Base-by-base conservation (phyloP, 2,113 vertebrate genomes). In the Esox niger region DNA sequence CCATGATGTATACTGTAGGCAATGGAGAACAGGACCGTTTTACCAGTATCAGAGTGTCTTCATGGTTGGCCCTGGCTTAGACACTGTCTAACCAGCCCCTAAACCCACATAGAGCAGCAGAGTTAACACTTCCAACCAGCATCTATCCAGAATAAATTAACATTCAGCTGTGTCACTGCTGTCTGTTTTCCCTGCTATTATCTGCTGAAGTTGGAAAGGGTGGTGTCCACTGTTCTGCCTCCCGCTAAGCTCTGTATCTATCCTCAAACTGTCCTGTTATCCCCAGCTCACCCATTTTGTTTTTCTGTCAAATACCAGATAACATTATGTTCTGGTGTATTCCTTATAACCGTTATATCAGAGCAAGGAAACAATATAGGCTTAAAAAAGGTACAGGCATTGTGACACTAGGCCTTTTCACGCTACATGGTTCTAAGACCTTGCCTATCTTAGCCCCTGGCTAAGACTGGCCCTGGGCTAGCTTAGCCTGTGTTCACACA, bases 101-200 rank as follows among this genome's bases (percentile, higher is more conserved):
- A 29, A 17, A 58, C 56, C 56, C 56, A 31, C 25, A 3, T 15
- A 7, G 56, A 13, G 13, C 56, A 15, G 38, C 52, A 26, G 64
- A 21, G 30, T 47, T 17, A 15, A 62, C 47, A 13, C 9, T 25
- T 31, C 56, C 58, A 35, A 32, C 21, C 59, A 49, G 49, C 64
- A 62, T 61, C 55, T 74, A 55, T 61, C 56, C 29, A 64, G 60
- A 74, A 69, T 74, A 74, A 6, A 69, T 74, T 68, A 68, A 59
- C 66, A 74, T 74, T 60, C 72, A 64, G 38, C 60, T 64, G 21
- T 64, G n/a, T 74, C 31, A 10, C 13, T 43, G 11, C 13, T 43
- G 1, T 43, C 11, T 17, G 17, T 43, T 15, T 17, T 10, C 38
- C 35, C 3, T 43, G 38, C 3, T 43, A 43, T 43, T 43, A 17